Conservation (phyloP, 2,797 vertebrate species). For the Catostomus latipinnis region DNA sequence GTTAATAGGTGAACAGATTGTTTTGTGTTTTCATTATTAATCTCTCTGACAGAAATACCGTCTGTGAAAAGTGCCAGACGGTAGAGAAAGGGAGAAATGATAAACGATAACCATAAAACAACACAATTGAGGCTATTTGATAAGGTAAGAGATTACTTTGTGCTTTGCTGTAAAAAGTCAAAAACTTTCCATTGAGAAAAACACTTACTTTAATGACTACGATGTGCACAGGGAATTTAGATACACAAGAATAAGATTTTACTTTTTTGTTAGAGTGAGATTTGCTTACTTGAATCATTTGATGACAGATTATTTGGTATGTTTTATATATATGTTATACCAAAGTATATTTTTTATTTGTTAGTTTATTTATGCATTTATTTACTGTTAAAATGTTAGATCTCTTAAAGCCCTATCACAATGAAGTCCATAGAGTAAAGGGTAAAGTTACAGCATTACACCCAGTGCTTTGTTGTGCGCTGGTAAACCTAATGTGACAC, state of each 20-base stretch:
- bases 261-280: too few species aligned
- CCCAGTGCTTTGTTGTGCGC: too few species aligned
- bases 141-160: slow-evolving; percentile 28
- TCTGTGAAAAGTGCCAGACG: slow-evolving; percentile 47
- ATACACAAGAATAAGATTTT: neutral
- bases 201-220: neutral
- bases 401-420: too few species aligned
- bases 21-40: slow-evolving; percentile 49
- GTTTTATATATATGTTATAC: neutral
- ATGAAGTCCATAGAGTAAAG: too few species aligned
- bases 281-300: neutral
- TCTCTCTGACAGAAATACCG: slow-evolving; percentile 46
- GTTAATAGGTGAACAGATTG: slow-evolving; percentile 47
- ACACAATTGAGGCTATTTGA: slow-evolving; percentile 19
- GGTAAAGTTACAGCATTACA: too few species aligned
- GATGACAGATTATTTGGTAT: neutral
- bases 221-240: neutral
- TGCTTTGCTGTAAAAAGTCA: neutral
- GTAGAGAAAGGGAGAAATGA: slow-evolving; percentile 38
- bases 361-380: neutral
- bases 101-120: slow-evolving; percentile 43
- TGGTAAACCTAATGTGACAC: too few species aligned
- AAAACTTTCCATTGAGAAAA: neutral
- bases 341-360: too few species aligned
- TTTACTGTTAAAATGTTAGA: neutral